Percentiles rank a stretch among this genome's conserved stretches.
These are phyloP conservation scores for Pleuronectes platessa DNA, from an alignment of 2,113 vertebrate species.

Conservation along the genomic window DNA sequence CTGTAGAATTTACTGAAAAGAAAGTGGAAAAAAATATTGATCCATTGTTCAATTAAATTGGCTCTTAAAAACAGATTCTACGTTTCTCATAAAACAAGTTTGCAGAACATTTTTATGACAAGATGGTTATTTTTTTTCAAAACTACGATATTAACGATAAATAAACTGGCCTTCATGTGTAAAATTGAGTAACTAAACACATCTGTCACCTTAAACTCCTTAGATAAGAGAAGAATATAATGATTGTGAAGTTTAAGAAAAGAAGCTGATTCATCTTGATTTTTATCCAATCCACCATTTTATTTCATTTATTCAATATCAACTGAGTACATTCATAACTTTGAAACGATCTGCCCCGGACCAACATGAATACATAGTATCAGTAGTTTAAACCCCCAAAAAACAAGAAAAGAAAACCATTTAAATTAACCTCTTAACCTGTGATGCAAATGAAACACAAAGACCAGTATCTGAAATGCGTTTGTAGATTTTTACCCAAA, in stretches of 20 bases:
- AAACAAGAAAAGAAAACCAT: slow-evolving; percentile 27
- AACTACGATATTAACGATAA: too few relatives aligned
- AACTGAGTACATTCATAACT: slow-evolving; percentile 69
- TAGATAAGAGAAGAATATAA: background rate
- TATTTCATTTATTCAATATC: slow-evolving; percentile 66
- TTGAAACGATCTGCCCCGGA: slow-evolving; percentile 51
- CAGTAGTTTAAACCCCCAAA: slow-evolving; percentile 53
- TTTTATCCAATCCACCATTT: slow-evolving; percentile 71
- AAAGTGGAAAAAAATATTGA: too few relatives aligned
- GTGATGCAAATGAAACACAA: slow-evolving; percentile 35
- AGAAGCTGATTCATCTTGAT: background rate
- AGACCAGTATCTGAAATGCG: slow-evolving; percentile 20
- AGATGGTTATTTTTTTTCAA: too few relatives aligned
- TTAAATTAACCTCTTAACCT: slow-evolving; percentile 42
- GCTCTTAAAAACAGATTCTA: too few relatives aligned
- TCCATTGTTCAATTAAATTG: too few relatives aligned
- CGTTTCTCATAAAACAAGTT: too few relatives aligned
- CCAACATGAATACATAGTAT: slow-evolving; percentile 58
- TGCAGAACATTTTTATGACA: too few relatives aligned
- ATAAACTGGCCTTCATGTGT: too few relatives aligned
- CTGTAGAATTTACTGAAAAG: background rate
- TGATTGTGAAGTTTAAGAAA: background rate
- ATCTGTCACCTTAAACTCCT: too few relatives aligned
- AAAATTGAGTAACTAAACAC: too few relatives aligned
- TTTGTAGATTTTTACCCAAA: slow-evolving; percentile 33